Evolutionary conservation across 2,888 invertebrate species (phyloP), one percentile per base, ranked within the genome.

Genomic region (Caenorhabditis becei): DNA sequence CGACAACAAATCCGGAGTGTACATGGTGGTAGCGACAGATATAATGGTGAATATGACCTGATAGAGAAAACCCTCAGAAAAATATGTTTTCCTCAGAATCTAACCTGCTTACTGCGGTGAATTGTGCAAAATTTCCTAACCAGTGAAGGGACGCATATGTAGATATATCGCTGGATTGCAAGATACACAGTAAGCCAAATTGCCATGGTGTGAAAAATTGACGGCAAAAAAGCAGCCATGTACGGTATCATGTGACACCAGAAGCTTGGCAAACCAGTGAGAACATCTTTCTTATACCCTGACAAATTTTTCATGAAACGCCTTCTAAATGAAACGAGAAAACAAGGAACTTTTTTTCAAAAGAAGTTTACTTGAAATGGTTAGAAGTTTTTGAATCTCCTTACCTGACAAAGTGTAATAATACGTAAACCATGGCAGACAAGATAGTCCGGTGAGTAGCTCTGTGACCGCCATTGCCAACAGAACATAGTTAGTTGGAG

Each of bases 141-240:
- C 81, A 95, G 94, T 0, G 96, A 95, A 0, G 96, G 96, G 91
- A 96, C 96, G 91, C 97, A 97, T 2, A 97, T 96, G 92, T 96
- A 97, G 89, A 97, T 95, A 93, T 97, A 97, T 81, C 97, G 93
- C 92, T 97, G 97, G 20, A 95, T 95, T 0, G 96, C 97, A 83
- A 97, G 92, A 0, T 95, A 95, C 84, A 97, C 93, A 0, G 97
- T 97, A 88, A 97, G 92, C 96, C 96, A 97, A 82, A 96, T 96
- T 87, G 96, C 96, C 5, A 96, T 95, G 4, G 96, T 96, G 92
- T 97, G 97, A 92, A 96, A 96, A 92, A 96, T 94, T 24, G 95
- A 95, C 24, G 96, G 96, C 85, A 96, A 63, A 24, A 91, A 86
- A 51, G 91, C 89, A 8, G 95, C 91, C 90, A 94, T 94, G 47